phyloP scores from a whole-genome alignment of 2,113 vertebrate genomes.

The Psettodes erumei region DNA sequence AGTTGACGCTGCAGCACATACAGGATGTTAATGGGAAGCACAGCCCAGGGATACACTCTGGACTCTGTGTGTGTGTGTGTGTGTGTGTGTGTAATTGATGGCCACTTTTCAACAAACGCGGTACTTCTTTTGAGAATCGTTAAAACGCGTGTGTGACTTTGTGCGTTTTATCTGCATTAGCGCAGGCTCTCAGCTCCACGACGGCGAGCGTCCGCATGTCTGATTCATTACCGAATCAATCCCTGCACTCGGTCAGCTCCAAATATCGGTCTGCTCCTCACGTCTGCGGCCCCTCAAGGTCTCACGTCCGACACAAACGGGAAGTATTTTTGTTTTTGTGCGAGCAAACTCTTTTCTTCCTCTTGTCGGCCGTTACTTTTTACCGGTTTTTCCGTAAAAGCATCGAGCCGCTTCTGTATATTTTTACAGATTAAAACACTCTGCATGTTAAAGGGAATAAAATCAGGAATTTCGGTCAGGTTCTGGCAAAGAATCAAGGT shows the following conservation, averaged over 20 bases:
- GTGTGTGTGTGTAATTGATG: constrained; percentile 17
- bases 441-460: too few species aligned
- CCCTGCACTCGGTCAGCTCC: constrained; percentile 7
- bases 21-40: constrained; percentile 61
- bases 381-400: too few species aligned
- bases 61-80: background rate
- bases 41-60: constrained; percentile 42
- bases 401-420: too few species aligned
- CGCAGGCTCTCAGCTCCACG: constrained; percentile 4
- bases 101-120: constrained; percentile 19
- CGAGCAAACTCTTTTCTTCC: too few species aligned
- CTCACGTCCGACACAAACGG: background rate
- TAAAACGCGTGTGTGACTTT: constrained; percentile 25
- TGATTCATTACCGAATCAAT: constrained; percentile 37
- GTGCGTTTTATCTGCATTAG: constrained; percentile 15
- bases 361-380: too few species aligned
- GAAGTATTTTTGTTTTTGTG: too few species aligned
- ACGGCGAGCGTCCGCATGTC: background rate
- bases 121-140: constrained; percentile 26
- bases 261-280: constrained; percentile 20
- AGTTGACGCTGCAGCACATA: constrained; percentile 39
- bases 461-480: too few species aligned
- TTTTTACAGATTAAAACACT: too few species aligned
- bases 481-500: too few species aligned
- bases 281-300: background rate